These are phyloP conservation scores for Papilio polytes DNA, from an alignment of 1,140 invertebrate genomes.

Conservation along the genomic window DNA sequence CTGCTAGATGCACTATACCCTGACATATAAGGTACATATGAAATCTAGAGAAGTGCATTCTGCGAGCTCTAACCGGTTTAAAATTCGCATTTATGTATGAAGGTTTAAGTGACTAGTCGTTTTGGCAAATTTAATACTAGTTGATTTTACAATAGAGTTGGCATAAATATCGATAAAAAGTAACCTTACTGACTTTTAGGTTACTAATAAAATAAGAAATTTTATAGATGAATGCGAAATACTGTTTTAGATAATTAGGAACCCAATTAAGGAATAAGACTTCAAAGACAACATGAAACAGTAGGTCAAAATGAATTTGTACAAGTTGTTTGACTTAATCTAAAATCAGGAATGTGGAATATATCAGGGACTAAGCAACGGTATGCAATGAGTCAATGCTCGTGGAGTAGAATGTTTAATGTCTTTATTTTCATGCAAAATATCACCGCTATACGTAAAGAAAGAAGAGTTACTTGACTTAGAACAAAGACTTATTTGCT, in stretches of 20 bases:
- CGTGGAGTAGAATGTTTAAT: not conserved
- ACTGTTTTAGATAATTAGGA: no score
- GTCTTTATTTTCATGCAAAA: conserved; percentile 4
- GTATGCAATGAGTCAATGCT: conserved; percentile 3
- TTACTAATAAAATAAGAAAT: no score
- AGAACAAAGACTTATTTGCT: not conserved
- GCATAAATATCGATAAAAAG: not conserved
- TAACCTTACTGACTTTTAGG: not conserved
- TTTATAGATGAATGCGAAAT: not conserved
- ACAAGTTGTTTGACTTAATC: not conserved
- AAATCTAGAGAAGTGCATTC: not conserved
- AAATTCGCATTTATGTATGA: not conserved
- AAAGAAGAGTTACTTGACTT: not conserved
- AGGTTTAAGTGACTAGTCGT: conserved; percentile 3
- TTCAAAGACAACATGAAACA: no score
- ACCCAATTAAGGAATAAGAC: no score
- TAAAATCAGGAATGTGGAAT: conserved; percentile 21
- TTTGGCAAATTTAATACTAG: not conserved
- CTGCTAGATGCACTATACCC: not conserved
- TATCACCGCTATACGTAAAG: not conserved
- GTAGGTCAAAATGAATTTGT: not conserved
- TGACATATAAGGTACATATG: conserved; percentile 2
- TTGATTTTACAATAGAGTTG: conserved; percentile 7
- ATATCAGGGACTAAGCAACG: not conserved
- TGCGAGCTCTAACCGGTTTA: conserved; percentile 3